phyloP scores from a whole-genome alignment of 1,140 invertebrate genomes.

The Wasmannia auropunctata region DNA sequence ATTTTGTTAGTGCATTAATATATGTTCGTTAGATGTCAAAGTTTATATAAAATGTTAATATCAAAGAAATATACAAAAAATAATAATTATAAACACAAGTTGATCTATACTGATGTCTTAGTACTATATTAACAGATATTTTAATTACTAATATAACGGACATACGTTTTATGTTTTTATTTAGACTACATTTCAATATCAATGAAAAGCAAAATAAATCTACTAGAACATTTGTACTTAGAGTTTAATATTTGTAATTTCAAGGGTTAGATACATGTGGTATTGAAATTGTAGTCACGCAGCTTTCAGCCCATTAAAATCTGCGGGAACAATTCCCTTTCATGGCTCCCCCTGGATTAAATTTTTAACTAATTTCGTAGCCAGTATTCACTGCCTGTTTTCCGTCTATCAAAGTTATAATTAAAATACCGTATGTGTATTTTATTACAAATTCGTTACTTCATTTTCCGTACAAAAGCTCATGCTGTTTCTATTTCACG shows the following conservation, averaged over 20 bases:
- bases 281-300: background rate
- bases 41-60: background rate
- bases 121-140: background rate
- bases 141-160: background rate
- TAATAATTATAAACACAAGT: background rate
- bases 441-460: constrained; percentile 37
- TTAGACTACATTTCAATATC: background rate
- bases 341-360: constrained; percentile 23
- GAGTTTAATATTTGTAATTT: constrained; percentile 29
- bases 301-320: constrained; percentile 41
- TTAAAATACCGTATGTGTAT: constrained; percentile 35
- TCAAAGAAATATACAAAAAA: background rate
- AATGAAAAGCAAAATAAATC: background rate
- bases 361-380: constrained; percentile 46
- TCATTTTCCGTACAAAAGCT: constrained; percentile 30
- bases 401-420: constrained; percentile 46
- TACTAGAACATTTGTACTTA: background rate
- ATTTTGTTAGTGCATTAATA: background rate
- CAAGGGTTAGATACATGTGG: background rate
- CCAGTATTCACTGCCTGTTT: constrained; percentile 27
- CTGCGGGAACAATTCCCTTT: constrained; percentile 40
- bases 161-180: background rate
- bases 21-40: background rate
- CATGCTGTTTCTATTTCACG: background rate
- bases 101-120: background rate